phyloP scores from a whole-genome alignment of 2,888 invertebrate genomes.

The Phortica okadai region DNA sequence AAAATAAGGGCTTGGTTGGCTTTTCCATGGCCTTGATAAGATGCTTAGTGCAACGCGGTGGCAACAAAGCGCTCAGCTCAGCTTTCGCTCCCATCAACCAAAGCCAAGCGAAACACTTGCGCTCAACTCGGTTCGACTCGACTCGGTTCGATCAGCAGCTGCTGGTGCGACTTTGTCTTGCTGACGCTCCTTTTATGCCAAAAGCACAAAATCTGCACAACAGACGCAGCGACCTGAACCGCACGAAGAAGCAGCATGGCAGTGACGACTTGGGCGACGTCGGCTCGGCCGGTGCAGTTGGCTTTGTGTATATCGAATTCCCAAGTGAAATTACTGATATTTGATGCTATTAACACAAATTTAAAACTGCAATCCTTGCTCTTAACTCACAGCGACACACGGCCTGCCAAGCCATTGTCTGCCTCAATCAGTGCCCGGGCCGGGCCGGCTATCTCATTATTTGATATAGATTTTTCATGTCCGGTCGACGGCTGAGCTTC shows the following conservation, averaged over 20 bases:
- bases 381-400: slow-evolving; percentile 41
- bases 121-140: not conserved
- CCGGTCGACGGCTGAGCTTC: slow-evolving; percentile 17
- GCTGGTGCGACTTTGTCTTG: slow-evolving; percentile 4
- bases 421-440: slow-evolving; percentile 24
- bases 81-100: slow-evolving; percentile 45
- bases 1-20: slow-evolving; percentile 62
- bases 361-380: slow-evolving; percentile 42
- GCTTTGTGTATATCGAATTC: slow-evolving; percentile 57
- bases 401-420: not conserved
- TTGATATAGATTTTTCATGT: slow-evolving; percentile 54
- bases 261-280: slow-evolving; percentile 21
- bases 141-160: slow-evolving; percentile 14
- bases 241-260: not conserved
- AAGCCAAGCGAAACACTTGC: slow-evolving; percentile 10
- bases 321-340: slow-evolving; percentile 72
- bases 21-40: slow-evolving; percentile 60
- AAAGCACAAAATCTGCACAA: slow-evolving; percentile 4
- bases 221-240: not conserved
- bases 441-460: slow-evolving; percentile 11
- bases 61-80: slow-evolving; percentile 17
- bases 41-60: slow-evolving; percentile 21
- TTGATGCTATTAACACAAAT: slow-evolving; percentile 74
- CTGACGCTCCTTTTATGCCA: slow-evolving; percentile 48
- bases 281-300: slow-evolving; percentile 38